These are phyloP conservation scores for Aegithalos caudatus DNA, from an alignment of 2,113 vertebrate genomes.

Conservation along the genomic window DNA sequence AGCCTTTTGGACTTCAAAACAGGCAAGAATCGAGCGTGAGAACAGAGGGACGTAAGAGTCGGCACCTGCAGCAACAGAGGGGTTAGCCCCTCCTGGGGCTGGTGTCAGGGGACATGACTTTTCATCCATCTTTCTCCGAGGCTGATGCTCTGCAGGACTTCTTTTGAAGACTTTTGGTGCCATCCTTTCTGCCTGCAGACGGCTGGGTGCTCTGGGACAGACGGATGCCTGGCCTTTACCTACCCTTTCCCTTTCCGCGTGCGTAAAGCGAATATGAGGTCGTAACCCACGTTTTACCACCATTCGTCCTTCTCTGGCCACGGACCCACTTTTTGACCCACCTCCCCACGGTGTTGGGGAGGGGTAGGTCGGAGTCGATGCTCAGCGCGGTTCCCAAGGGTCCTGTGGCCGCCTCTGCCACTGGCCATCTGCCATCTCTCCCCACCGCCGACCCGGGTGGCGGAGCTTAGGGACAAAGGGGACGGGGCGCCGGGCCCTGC, in stretches of 20 bases:
- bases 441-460: not conserved
- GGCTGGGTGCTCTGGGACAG: not conserved
- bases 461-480: not conserved
- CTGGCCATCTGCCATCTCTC: slow-evolving; percentile 17
- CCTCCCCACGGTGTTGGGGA: not conserved
- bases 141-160: not conserved
- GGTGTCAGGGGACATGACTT: not conserved
- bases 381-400: not conserved
- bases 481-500: not conserved
- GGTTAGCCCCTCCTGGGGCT: not conserved
- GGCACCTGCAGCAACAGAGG: not conserved
- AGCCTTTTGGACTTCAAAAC: not conserved
- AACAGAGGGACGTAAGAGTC: not conserved
- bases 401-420: not conserved
- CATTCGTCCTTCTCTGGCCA: not conserved
- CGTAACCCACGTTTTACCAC: not conserved
- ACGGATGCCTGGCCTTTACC: not conserved
- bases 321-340: not conserved
- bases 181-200: not conserved
- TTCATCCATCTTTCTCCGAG: not conserved
- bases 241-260: not conserved
- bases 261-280: not conserved
- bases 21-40: not conserved
- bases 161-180: not conserved
- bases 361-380: not conserved